These are phyloP conservation scores for Heliconius aoede DNA, from an alignment of 2,888 invertebrate genomes.

Conservation along the genomic window DNA sequence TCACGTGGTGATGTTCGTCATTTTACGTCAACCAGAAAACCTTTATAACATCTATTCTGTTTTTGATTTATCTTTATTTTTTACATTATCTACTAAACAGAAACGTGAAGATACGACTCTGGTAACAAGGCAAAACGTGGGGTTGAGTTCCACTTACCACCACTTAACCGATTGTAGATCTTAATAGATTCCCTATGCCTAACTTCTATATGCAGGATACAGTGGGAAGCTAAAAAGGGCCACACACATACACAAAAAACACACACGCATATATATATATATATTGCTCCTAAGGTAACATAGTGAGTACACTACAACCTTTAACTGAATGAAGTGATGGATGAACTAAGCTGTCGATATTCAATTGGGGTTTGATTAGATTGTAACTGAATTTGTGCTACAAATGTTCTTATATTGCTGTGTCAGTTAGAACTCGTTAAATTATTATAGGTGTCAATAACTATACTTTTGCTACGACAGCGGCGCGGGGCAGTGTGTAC, in stretches of 20 bases:
- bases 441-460: neutral
- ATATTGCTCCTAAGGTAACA: conserved; percentile 51
- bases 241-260: no score
- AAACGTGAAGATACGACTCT: neutral
- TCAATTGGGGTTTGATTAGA: conserved; percentile 41
- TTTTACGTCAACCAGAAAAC: no score
- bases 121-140: no score
- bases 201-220: neutral
- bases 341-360: conserved; percentile 36
- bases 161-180: no score
- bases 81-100: neutral
- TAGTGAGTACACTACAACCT: conserved; percentile 47
- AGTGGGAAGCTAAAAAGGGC: neutral
- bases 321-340: conserved; percentile 38
- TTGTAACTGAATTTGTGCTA: conserved; percentile 40
- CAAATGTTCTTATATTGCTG: conserved; percentile 23
- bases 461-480: neutral
- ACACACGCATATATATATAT: no score
- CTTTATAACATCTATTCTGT: no score
- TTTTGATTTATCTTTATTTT: neutral
- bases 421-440: neutral
- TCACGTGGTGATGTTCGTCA: no score
- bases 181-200: no score
- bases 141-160: no score
- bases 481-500: no score